Evolutionary conservation across 2,797 vertebrate species (phyloP).

Genomic region (Phalloptychus januarius): DNA sequence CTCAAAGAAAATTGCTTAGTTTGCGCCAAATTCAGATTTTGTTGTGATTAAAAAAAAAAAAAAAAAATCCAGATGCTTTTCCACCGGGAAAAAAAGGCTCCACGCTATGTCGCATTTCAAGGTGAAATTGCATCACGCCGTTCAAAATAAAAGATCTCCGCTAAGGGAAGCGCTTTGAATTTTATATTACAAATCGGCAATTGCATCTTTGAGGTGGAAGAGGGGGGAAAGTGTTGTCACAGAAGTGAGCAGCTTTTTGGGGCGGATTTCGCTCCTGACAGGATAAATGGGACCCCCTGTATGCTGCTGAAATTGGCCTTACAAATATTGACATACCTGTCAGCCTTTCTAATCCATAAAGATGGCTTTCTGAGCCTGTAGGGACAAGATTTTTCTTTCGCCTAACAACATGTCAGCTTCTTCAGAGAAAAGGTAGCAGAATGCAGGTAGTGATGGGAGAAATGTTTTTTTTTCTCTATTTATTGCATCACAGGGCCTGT

Average conservation of each 20-base stretch:
- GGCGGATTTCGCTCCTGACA: constrained; percentile 25
- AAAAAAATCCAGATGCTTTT: not conserved
- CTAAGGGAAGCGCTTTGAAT: not conserved
- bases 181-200: constrained; percentile 24
- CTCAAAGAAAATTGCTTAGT: not conserved
- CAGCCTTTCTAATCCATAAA: constrained; percentile 60
- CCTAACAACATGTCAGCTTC: constrained; percentile 20
- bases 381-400: constrained; percentile 25
- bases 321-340: constrained; percentile 65
- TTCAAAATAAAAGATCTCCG: not conserved
- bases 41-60: not conserved
- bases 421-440: constrained; percentile 21
- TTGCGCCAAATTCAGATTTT: not conserved
- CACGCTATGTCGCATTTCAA: constrained; percentile 8
- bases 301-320: constrained; percentile 30
- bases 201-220: constrained; percentile 25
- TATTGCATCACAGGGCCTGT: constrained; percentile 15
- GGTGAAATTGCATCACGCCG: not conserved
- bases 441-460: constrained; percentile 2
- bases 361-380: constrained; percentile 43
- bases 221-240: constrained; percentile 15
- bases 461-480: constrained; percentile 13
- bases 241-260: constrained; percentile 23
- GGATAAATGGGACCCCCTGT: constrained; percentile 37
- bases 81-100: not conserved